Conservation (phyloP, 2,888 invertebrate species). For the Epinotia brunnichana region DNA sequence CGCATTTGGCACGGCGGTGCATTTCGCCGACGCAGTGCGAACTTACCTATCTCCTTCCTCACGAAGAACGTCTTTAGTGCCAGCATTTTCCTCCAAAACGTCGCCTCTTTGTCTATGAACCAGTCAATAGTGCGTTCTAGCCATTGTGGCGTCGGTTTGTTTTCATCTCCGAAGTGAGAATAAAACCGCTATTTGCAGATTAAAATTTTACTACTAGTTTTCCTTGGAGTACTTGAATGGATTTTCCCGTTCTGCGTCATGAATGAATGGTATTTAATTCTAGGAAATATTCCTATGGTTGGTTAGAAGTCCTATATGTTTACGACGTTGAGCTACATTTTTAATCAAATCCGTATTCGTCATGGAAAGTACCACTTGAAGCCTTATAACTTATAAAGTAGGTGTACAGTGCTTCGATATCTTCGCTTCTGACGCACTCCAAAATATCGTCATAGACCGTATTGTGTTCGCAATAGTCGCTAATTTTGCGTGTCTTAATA, state of each 20-base stretch:
- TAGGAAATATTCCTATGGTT: background rate
- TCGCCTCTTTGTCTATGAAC: too few species aligned
- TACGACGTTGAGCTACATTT: background rate
- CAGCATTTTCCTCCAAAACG: background rate
- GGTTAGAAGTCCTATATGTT: too few species aligned
- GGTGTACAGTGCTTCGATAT: too few species aligned
- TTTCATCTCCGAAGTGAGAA: slow-evolving; percentile 33
- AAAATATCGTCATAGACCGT: background rate
- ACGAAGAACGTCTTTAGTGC: background rate
- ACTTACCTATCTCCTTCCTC: background rate
- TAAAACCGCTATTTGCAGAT: slow-evolving; percentile 35
- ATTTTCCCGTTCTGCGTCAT: slow-evolving; percentile 1
- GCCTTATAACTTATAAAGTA: too few species aligned
- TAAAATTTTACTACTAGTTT: slow-evolving; percentile 26
- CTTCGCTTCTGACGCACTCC: background rate
- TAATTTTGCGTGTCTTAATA: background rate
- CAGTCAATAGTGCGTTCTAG: slow-evolving; percentile 46
- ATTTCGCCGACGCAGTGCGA: slow-evolving; percentile 34
- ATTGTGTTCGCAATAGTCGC: background rate
- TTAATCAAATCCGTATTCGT: background rate
- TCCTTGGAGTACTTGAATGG: slow-evolving; percentile 6
- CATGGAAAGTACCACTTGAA: too few species aligned
- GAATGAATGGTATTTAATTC: slow-evolving; percentile 2
- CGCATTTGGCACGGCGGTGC: slow-evolving; percentile 40
- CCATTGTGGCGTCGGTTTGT: slow-evolving; percentile 48